These are phyloP conservation scores for Bombus pyrosoma DNA, from an alignment of 1,140 invertebrate genomes.

Conservation along the genomic window DNA sequence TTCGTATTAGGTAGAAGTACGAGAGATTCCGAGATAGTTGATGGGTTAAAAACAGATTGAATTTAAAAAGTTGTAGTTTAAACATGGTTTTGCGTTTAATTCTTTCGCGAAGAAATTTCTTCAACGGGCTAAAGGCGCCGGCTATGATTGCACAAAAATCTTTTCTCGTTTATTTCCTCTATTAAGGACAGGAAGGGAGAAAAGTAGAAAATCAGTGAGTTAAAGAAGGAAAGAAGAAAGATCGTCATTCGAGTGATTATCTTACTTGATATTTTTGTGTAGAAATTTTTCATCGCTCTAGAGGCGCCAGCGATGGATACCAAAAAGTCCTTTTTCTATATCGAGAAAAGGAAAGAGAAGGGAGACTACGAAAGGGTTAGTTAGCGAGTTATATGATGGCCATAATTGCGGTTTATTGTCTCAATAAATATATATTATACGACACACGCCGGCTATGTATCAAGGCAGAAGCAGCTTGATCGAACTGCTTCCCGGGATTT, in stretches of 20 bases:
- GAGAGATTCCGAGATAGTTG: too few species aligned
- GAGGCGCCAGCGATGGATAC: neutral
- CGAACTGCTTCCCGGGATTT: conserved; percentile 71
- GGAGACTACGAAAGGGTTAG: conserved; percentile 58
- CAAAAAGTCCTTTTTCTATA: conserved; percentile 5
- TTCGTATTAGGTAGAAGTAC: too few species aligned
- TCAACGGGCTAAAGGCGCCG: too few species aligned
- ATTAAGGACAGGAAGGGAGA: neutral
- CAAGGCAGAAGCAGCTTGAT: conserved; percentile 23
- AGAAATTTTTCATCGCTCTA: neutral
- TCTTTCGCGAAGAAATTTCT: too few species aligned
- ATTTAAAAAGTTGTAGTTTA: too few species aligned
- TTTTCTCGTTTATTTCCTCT: neutral
- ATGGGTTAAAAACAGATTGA: too few species aligned
- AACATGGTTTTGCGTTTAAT: too few species aligned
- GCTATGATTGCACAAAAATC: neutral
- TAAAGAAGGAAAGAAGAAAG: neutral
- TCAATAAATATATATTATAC: conserved; percentile 76
- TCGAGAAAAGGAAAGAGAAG: neutral
- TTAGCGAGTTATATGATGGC: conserved; percentile 70
- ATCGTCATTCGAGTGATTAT: neutral
- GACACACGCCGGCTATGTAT: conserved; percentile 58
- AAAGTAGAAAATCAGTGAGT: neutral
- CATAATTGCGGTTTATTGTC: conserved; percentile 80
- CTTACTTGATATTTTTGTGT: neutral